These are phyloP conservation scores for Sphaeridia pumilis DNA, from an alignment of 2,888 invertebrate genomes.

Conservation along the genomic window DNA sequence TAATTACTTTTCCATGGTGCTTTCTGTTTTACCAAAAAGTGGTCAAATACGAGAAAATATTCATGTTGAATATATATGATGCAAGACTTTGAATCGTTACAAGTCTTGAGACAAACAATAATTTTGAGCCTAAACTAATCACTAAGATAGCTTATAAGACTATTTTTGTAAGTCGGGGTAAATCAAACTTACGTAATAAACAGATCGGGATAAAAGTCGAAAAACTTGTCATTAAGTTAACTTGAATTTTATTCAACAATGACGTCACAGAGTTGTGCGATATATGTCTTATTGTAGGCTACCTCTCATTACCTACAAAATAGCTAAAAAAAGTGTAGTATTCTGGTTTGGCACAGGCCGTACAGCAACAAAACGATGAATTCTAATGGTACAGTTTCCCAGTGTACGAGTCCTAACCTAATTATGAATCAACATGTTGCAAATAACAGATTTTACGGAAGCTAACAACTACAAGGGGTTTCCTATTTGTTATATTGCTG, in stretches of 20 bases:
- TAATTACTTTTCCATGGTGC: slow-evolving; percentile 13
- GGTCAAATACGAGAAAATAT: slow-evolving; percentile 7
- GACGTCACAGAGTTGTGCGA: background rate
- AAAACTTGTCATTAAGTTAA: no score
- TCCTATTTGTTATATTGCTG: background rate
- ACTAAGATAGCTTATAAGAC: slow-evolving; percentile 14
- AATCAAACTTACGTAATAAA: slow-evolving; percentile 12
- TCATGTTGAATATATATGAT: slow-evolving; percentile 8
- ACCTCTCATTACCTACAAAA: no score
- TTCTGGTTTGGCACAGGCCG: background rate
- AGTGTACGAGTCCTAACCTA: no score
- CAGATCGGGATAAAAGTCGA: slow-evolving; percentile 5
- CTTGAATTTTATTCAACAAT: background rate
- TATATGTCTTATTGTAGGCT: no score
- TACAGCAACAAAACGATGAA: no score
- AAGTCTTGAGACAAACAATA: background rate
- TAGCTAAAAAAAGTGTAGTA: no score
- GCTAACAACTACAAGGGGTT: no score
- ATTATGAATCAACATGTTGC: no score
- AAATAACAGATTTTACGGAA: no score
- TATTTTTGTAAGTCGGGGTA: slow-evolving; percentile 25
- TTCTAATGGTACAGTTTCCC: no score
- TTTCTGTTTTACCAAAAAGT: slow-evolving; percentile 14
- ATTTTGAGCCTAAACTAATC: slow-evolving; percentile 1
- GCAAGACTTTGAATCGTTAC: background rate